These are phyloP conservation scores for Diadegma fenestrale DNA, from an alignment of 2,888 invertebrate genomes.

Conservation along the genomic window DNA sequence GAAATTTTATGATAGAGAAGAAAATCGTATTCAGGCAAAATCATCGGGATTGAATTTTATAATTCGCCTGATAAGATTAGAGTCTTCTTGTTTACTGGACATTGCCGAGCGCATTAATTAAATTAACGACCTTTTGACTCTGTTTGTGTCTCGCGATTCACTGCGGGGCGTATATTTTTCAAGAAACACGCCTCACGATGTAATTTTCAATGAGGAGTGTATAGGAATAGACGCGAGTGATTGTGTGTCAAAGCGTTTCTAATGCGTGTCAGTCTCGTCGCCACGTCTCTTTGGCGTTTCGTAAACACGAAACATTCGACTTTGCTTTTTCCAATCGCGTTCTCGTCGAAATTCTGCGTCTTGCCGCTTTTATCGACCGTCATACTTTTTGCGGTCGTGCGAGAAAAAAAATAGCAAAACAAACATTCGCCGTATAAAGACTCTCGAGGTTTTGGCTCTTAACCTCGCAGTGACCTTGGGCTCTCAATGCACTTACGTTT, in stretches of 20 bases:
- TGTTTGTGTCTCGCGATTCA: slow-evolving; percentile 21
- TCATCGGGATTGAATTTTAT: not conserved
- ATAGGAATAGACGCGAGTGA: slow-evolving; percentile 55
- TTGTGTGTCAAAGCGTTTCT: not conserved
- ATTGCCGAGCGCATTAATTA: slow-evolving; percentile 60
- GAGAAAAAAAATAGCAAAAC: slow-evolving; percentile 1
- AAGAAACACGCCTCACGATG: too few relatives aligned
- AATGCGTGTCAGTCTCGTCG: not conserved
- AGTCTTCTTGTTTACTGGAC: slow-evolving; percentile 63
- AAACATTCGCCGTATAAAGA: slow-evolving; percentile 1
- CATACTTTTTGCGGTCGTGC: not conserved
- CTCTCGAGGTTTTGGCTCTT: slow-evolving; percentile 63
- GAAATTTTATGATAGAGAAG: too few relatives aligned
- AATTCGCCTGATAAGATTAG: slow-evolving; percentile 53
- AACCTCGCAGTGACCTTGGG: slow-evolving; percentile 45
- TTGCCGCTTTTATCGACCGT: slow-evolving; percentile 29
- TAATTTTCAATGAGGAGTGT: slow-evolving; percentile 13
- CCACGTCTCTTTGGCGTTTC: not conserved
- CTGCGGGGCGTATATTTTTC: slow-evolving; percentile 2
- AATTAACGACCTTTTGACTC: slow-evolving; percentile 63
- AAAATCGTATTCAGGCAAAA: not conserved
- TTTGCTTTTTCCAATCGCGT: slow-evolving; percentile 8
- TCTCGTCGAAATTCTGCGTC: not conserved
- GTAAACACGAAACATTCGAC: slow-evolving; percentile 37
- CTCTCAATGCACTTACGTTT: slow-evolving; percentile 19